A percentile compares a stretch with the other conserved stretches of the same genome.
These are phyloP conservation scores for Anser brachyrhynchus DNA, from an alignment of 2,113 vertebrate species.

Conservation along the genomic window DNA sequence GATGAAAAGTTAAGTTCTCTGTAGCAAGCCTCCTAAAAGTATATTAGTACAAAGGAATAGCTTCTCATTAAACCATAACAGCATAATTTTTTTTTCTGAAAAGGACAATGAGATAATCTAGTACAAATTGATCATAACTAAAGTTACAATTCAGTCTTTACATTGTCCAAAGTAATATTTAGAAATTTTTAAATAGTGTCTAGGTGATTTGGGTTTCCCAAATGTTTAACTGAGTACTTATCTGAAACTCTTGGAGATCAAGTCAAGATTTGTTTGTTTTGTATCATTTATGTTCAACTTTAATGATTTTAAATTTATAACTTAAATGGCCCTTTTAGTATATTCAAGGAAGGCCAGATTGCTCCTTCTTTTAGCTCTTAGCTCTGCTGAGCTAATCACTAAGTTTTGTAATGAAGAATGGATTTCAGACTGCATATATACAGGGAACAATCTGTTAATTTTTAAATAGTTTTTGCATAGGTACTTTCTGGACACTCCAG, in stretches of 20 bases:
- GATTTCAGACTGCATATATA: neutral
- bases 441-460: neutral
- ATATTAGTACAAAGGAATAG: neutral
- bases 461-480: neutral
- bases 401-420: neutral
- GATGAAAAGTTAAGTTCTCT: neutral
- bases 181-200: neutral
- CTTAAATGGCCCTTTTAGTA: neutral
- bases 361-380: neutral
- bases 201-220: neutral
- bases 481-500: neutral
- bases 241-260: neutral
- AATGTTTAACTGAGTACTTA: neutral
- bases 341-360: neutral
- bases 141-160: neutral
- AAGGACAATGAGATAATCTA: neutral
- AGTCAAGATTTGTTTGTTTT: neutral
- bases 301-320: neutral
- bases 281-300: neutral
- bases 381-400: neutral
- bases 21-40: neutral
- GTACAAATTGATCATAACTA: neutral
- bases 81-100: neutral
- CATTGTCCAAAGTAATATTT: neutral
- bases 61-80: neutral